These are phyloP conservation scores for Drosophila testacea DNA, from an alignment of 2,888 invertebrate species.

Conservation along the genomic window DNA sequence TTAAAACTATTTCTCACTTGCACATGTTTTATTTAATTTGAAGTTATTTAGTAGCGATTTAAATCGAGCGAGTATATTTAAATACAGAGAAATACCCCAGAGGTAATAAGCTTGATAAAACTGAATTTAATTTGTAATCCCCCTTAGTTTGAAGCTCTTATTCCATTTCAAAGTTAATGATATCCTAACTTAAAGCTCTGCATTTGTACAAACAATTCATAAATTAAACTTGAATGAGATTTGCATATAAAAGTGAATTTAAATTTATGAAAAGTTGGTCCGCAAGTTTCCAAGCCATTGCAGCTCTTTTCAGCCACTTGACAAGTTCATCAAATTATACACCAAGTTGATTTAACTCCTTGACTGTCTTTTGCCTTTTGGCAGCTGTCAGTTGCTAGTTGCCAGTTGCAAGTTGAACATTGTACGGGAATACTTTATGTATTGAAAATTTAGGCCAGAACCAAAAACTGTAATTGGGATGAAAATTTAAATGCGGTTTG, in stretches of 20 bases:
- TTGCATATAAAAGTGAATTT: slow-evolving; percentile 2
- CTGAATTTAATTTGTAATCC: no score
- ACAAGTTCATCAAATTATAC: slow-evolving; percentile 55
- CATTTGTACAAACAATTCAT: neutral
- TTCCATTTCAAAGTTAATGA: no score
- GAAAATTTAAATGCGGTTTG: neutral
- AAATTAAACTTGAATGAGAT: slow-evolving; percentile 5
- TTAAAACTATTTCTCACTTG: neutral
- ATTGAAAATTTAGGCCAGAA: neutral
- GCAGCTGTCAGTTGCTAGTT: slow-evolving; percentile 1
- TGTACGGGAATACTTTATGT: neutral
- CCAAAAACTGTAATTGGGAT: neutral
- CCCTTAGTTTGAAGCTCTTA: no score
- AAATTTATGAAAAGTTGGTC: slow-evolving; percentile 35
- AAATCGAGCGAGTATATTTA: no score
- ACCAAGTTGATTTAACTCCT: slow-evolving; percentile 15
- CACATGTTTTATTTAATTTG: neutral
- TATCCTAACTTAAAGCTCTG: neutral
- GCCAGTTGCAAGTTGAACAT: neutral
- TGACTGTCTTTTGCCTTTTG: slow-evolving; percentile 11
- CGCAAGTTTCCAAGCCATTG: slow-evolving; percentile 27
- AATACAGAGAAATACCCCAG: no score
- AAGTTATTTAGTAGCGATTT: no score
- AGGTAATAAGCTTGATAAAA: no score
- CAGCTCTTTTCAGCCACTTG: slow-evolving; percentile 37